phyloP scores from a whole-genome alignment of 1,140 invertebrate genomes.

The Phocides pigmalion region DNA sequence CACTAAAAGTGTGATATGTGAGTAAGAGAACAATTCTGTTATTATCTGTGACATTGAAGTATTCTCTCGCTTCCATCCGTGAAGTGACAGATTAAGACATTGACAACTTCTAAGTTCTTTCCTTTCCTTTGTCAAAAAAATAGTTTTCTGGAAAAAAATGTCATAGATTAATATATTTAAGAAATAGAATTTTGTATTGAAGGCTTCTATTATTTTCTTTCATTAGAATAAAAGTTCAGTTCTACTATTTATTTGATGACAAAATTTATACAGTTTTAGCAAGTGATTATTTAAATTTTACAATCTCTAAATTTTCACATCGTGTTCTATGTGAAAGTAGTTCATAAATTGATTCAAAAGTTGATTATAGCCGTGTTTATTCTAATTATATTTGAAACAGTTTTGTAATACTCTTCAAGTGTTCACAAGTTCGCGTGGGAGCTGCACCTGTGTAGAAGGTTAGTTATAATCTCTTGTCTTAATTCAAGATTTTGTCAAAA shows the following conservation, averaged over 20 bases:
- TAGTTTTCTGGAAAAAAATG: constrained; percentile 5
- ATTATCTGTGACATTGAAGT: no score
- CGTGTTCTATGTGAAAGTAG: neutral
- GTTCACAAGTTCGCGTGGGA: neutral
- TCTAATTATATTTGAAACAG: no score
- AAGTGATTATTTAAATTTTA: neutral
- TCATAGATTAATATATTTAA: neutral
- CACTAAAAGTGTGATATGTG: no score
- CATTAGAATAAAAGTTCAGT: no score
- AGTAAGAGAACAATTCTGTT: no score
- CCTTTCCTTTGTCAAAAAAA: neutral
- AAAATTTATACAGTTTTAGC: neutral
- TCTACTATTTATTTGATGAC: neutral
- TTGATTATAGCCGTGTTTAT: neutral
- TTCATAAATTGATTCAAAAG: neutral
- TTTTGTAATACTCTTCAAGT: neutral
- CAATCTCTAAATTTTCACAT: neutral
- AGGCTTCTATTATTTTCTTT: neutral
- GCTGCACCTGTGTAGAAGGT: constrained; percentile 5
- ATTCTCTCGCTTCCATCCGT: no score
- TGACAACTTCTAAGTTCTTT: neutral
- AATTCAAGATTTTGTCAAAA: no score
- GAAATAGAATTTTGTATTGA: no score
- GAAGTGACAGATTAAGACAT: no score
- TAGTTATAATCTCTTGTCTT: neutral